phyloP scores from a whole-genome alignment of 2,797 vertebrate species.

The Cygnus olor region DNA sequence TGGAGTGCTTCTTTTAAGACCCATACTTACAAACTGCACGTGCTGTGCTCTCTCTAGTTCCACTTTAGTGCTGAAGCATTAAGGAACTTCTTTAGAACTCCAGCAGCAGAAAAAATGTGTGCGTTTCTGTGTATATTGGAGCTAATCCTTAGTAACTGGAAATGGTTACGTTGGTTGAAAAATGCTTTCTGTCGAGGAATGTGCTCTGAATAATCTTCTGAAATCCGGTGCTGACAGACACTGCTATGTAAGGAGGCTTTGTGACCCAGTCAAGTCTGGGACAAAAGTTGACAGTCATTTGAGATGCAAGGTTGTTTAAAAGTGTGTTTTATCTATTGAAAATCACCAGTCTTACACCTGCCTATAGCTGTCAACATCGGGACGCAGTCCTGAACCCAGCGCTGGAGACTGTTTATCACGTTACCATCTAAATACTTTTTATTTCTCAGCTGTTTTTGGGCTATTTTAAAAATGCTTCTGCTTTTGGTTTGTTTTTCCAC shows the following conservation, averaged over 20 bases:
- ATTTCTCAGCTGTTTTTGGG: slow-evolving; percentile 78
- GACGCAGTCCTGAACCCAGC: neutral
- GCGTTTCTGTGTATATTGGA: slow-evolving; percentile 36
- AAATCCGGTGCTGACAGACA: slow-evolving; percentile 84
- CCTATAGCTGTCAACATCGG: slow-evolving; percentile 52
- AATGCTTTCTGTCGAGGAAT: slow-evolving; percentile 83
- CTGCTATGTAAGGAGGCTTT: slow-evolving; percentile 79
- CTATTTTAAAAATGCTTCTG: slow-evolving; percentile 75
- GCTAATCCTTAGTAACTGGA: slow-evolving; percentile 72
- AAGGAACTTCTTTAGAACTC: neutral
- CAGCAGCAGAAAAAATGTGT: neutral
- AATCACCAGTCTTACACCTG: slow-evolving; percentile 72
- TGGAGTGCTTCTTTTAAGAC: neutral
- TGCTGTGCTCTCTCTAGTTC: neutral
- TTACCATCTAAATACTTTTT: slow-evolving; percentile 71
- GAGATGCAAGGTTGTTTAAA: slow-evolving; percentile 78
- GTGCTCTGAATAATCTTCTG: slow-evolving; percentile 80
- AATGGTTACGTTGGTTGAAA: slow-evolving; percentile 79
- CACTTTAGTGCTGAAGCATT: neutral
- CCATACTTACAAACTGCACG: neutral
- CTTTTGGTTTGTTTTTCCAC: slow-evolving; percentile 63
- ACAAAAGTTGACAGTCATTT: slow-evolving; percentile 74
- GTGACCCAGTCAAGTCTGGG: slow-evolving; percentile 80
- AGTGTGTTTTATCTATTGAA: slow-evolving; percentile 70
- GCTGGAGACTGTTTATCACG: slow-evolving; percentile 64